Conservation (phyloP, 2,113 vertebrate species). For the Hippopotamus amphibius region DNA sequence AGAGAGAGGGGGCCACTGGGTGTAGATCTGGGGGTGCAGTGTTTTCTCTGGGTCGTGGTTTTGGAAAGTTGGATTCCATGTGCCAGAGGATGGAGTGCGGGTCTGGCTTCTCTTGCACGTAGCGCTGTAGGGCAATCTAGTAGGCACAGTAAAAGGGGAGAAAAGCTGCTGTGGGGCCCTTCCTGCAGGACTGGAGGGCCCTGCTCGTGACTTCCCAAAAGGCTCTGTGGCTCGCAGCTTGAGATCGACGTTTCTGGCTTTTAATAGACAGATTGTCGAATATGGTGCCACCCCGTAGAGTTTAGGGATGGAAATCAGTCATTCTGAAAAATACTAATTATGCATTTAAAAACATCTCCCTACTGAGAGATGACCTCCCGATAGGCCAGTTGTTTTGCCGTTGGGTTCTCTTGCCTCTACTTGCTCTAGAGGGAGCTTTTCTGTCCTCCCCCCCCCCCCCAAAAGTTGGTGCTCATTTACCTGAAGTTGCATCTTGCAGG, state of each 20-base stretch:
- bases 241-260: neutral
- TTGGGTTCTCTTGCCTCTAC: neutral
- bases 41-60: neutral
- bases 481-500: neutral
- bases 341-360: neutral
- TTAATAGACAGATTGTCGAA: neutral
- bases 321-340: neutral
- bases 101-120: neutral
- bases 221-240: neutral
- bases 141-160: neutral
- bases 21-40: fast-evolving
- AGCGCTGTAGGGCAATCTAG: neutral
- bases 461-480: neutral
- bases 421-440: neutral
- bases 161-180: neutral
- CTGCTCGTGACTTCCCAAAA: neutral
- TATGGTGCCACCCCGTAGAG: neutral
- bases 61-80: neutral
- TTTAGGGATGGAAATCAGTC: neutral
- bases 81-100: neutral
- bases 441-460: neutral
- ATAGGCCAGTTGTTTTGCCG: neutral
- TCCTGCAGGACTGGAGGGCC: fast-evolving
- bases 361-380: neutral
- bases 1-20: neutral